Conservation (phyloP, 2,888 invertebrate genomes). For the Andrena fulva region DNA sequence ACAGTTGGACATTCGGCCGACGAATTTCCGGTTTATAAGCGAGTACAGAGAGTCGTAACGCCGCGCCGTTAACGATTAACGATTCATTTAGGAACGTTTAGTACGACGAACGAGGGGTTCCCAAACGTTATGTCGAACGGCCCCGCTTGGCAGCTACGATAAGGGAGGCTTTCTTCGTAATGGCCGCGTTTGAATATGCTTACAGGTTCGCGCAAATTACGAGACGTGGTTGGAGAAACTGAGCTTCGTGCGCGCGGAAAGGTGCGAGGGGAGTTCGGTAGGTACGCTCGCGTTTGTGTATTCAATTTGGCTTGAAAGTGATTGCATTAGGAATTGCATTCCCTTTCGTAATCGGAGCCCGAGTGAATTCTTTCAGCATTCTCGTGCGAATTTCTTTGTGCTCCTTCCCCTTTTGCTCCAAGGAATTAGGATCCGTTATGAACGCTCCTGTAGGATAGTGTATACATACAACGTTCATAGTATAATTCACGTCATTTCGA, state of each 20-base stretch:
- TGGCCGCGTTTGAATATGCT: conserved; percentile 41
- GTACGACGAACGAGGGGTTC: conserved; percentile 68
- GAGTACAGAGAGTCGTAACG: conserved; percentile 77
- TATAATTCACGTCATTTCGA: conserved; percentile 70
- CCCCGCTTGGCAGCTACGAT: conserved; percentile 60
- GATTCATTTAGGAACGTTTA: conserved; percentile 84
- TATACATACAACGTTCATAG: conserved; percentile 10
- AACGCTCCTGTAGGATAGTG: conserved; percentile 49
- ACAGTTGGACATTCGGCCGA: conserved; percentile 74
- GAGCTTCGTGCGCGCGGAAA: not conserved
- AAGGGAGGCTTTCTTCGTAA: conserved; percentile 64
- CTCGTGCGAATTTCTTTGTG: not conserved
- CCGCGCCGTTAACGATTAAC: conserved; percentile 83
- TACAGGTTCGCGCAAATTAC: conserved; percentile 50
- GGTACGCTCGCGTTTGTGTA: not conserved
- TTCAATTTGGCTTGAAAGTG: not conserved
- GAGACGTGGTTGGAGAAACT: not conserved
- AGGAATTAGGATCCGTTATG: conserved; percentile 27
- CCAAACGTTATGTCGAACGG: conserved; percentile 61
- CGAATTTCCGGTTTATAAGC: conserved; percentile 84
- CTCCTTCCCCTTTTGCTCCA: not conserved
- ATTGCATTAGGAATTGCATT: not conserved
- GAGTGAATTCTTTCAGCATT: not conserved
- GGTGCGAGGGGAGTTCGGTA: too few species aligned
- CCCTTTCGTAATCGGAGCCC: too few species aligned